Evolutionary conservation across 2,888 invertebrate genomes (phyloP).

Genomic region (Tipula unca): DNA sequence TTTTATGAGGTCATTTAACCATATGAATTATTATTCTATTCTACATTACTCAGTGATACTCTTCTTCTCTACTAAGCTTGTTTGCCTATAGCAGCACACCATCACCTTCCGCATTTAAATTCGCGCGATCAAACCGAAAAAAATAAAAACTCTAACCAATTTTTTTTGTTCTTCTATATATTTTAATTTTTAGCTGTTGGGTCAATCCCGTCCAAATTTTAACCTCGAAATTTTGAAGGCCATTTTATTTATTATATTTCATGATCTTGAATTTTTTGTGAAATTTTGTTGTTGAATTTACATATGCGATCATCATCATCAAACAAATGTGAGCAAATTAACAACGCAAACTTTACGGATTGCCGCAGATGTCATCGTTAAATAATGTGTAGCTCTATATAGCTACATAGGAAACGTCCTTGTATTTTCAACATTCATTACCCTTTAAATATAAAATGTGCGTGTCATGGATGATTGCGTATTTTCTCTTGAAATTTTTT

Average conservation of each 20-base stretch:
- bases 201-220: slow-evolving; percentile 15
- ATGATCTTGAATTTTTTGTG: background rate
- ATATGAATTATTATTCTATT: background rate
- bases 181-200: background rate
- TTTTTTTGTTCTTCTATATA: background rate
- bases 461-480: background rate
- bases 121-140: background rate
- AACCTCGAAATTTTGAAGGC: slow-evolving; percentile 18
- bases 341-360: background rate
- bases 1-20: slow-evolving; percentile 14
- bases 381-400: background rate
- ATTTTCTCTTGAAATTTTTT: background rate
- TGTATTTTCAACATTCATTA: background rate
- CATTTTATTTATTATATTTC: background rate
- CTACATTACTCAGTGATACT: background rate
- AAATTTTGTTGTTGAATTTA: background rate
- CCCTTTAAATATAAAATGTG: background rate
- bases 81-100: background rate
- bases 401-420: background rate
- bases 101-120: background rate
- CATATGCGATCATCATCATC: background rate
- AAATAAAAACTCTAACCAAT: background rate
- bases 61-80: background rate
- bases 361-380: background rate
- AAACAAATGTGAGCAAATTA: background rate